A percentile compares a stretch with the other conserved stretches of the same genome.
Evolutionary conservation across 2,113 vertebrate species (phyloP).

Genomic region (Mus pahari): DNA sequence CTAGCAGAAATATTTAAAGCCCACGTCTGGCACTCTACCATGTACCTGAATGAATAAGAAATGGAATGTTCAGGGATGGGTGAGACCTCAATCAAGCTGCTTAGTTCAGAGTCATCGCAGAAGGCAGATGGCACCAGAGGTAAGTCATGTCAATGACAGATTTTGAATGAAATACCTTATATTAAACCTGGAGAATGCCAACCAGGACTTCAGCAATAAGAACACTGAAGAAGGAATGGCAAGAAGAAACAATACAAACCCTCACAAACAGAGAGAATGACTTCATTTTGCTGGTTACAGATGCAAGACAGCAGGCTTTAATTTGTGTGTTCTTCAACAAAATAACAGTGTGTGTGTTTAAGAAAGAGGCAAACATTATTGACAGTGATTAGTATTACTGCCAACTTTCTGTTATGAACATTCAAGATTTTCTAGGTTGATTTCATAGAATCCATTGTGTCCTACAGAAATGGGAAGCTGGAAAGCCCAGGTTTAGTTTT

Average conservation of each 20-base stretch:
- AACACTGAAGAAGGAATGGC: constrained; percentile 14
- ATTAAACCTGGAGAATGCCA: constrained; percentile 72
- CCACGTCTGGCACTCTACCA: constrained; percentile 50
- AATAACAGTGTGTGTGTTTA: background rate
- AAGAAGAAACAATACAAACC: constrained; percentile 68
- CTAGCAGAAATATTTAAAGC: constrained; percentile 54
- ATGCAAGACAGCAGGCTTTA: background rate
- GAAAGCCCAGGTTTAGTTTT: background rate
- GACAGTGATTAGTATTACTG: background rate
- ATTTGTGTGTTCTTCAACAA: constrained; percentile 10
- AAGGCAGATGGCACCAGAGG: constrained; percentile 67
- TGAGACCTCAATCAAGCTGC: constrained; percentile 61
- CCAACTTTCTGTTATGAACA: constrained; percentile 8
- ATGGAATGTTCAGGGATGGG: constrained; percentile 46
- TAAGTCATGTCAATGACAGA: constrained; percentile 62
- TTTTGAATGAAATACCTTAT: constrained; percentile 80
- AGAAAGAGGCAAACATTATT: background rate
- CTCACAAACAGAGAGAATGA: background rate
- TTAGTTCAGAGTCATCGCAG: constrained; percentile 77
- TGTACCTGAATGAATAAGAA: constrained; percentile 50
- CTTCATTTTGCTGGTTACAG: background rate
- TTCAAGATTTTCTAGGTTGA: background rate
- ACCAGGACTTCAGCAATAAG: constrained; percentile 67
- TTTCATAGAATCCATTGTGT: background rate
- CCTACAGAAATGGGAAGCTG: background rate